Evolutionary conservation across 1,140 invertebrate species (phyloP), one percentile per base, ranked within the genome.

Genomic region (Cyrtorhinus lividipennis): DNA sequence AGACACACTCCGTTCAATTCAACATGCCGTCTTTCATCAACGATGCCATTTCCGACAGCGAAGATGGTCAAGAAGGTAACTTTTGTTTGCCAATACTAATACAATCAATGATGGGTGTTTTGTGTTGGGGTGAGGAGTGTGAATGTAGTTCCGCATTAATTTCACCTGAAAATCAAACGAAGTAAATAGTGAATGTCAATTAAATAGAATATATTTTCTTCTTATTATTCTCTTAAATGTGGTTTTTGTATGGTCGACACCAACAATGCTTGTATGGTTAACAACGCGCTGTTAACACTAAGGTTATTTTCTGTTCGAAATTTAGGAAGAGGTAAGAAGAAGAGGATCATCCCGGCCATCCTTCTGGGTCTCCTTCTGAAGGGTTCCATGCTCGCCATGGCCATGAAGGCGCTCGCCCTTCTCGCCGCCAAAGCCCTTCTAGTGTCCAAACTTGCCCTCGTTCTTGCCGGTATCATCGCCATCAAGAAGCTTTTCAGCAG

Each of bases 351-450:
- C 63, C 77, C 77, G 1, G 73, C 82, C 0, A 72, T 86, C 60
- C 74, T 83, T 24, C 75, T 83, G 27, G 78, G 79, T 38, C 77
- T 83, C 59, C 78, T 84, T 24, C 75, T 83, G 27, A 87, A 87
- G 71, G 81, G 81, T 24, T 78, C 77, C 65, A 81, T 89, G 69
- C 70, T 90, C 8, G 84, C 85, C 10, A 80, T 86, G 70, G 81
- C 83, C 26, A 83, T 86, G 68, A 84, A 89, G 62, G 84, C 78
- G 45, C 82, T 89, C 20, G 85, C 86, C 15, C 73, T 83, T 18
- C 77, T 87, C 61, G 83, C 85, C 22, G 84, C 81, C 23, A 86
- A 85, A 69, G 84, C 87, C 12, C 70, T 90, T 18, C 75, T 87
- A 13, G 79, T 86, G 5, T 83, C 81, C 61, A 87, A 86, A 73